Evolutionary conservation across 2,888 invertebrate genomes (phyloP), one percentile per base, ranked within the genome.

Genomic region (Strigamia crassipes): DNA sequence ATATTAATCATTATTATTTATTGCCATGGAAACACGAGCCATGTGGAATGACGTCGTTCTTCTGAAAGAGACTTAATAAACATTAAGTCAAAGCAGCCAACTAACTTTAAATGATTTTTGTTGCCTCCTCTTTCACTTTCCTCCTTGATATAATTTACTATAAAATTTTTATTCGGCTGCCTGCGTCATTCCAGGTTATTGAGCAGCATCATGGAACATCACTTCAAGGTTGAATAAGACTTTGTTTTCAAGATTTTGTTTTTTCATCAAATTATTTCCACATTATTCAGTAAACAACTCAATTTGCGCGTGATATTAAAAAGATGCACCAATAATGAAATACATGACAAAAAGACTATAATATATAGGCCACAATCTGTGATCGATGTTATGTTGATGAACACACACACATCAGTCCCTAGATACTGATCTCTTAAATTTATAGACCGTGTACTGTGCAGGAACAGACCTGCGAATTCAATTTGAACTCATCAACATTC

Each of bases 401-500:
- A 18, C 23, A 18, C 61, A 27, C 27, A 27, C 27, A 66, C 23
- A 23, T 66, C 21, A 66, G 23, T 66, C 61, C 61, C 61, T 21
- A 8, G 61, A 66, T 66, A 66, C 61, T 66, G 23, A 66, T 66
- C 21, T 21, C 61, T 1, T 61, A 5, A n/a, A 18, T 61, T 9
- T 23, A 66, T 66, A 12, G 23, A 21, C 21, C 5, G 3, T 66
- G 23, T 23, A 18, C 3, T 23, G 21, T n/a, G 46, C 46, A 46
- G 23, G 6, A 23, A 66, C 61, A 66, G 23, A 66, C 10, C 6
- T 5, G 12, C 23, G 61, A 66, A 46, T 66, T 66, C 61, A 66
- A 66, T 66, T 66, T 66, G 61, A 23, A 23, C 61, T 66, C 61
- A 66, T 66, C 61, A 66, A 23, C 61, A 66, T 66, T 66, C 61